Percentiles rank a stretch among this genome's conserved stretches.
These are phyloP conservation scores for Dermatemys mawii DNA, from an alignment of 2,113 vertebrate genomes.

Conservation along the genomic window DNA sequence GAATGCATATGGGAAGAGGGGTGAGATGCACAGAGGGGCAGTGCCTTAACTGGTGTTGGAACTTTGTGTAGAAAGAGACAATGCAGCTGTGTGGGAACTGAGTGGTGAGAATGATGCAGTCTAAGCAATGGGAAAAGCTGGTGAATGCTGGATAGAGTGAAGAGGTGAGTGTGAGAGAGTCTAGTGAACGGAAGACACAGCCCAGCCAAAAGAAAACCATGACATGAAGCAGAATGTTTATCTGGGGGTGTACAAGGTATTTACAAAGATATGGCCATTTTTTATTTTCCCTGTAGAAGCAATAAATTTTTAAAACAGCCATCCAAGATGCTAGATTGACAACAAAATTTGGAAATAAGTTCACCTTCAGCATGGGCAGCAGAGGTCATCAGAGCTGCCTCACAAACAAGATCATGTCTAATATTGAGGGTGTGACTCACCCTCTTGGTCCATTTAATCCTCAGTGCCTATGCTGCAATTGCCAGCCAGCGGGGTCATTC, in stretches of 20 bases:
- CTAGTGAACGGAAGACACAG: background rate
- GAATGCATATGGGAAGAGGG: fast-evolving
- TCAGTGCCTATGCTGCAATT: fast-evolving
- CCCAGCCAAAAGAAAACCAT: background rate
- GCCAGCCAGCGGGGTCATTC: fast-evolving
- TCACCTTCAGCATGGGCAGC: background rate
- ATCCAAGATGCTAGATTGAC: background rate
- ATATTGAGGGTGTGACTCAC: background rate
- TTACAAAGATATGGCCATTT: background rate
- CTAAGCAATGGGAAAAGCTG: too few relatives aligned
- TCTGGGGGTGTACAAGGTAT: background rate
- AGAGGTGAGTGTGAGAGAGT: background rate
- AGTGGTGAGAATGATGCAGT: background rate
- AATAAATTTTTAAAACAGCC: background rate
- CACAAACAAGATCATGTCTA: background rate
- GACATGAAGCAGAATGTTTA: background rate
- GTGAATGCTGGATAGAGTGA: background rate
- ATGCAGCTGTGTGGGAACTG: background rate
- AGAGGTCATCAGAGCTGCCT: background rate
- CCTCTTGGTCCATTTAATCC: background rate
- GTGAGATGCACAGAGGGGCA: fast-evolving
- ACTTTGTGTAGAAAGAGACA: background rate
- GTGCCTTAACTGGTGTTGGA: background rate
- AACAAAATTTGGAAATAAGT: background rate
- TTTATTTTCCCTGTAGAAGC: too few relatives aligned